Base-by-base conservation (phyloP, 2,797 vertebrate genomes). In the Yasuhikotakia modesta region DNA sequence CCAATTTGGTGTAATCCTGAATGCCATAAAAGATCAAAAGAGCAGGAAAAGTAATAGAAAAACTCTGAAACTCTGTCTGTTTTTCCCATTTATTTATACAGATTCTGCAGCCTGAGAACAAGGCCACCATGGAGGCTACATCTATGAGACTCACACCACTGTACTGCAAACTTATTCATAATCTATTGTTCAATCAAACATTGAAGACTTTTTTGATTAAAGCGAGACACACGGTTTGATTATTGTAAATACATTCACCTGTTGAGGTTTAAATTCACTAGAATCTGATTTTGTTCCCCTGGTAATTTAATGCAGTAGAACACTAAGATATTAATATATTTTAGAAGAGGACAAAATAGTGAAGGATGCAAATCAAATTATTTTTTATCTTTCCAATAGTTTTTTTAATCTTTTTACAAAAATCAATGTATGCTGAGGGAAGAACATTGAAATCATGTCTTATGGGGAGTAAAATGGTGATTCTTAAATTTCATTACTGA, bases 1-100 rank as follows among this genome's bases (percentile, higher is more conserved):
- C 53, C 65, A 76, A 14, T 76, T 69, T 76, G 10, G 17, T 60
- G 24, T 57, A 50, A 69, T 14, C n/a, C 65, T 48, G 39, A 60
- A 76, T 68, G 5, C 14, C 46, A 27, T 32, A 35, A 70, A 77
- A 69, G 39, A 35, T 57, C 7, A 22, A 60, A 19, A 77, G 45
- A 14, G 21, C 24, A 22, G 10, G 52, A 65, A 58, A 65, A 65
- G 5, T 5, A 14, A 45, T 0, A 3, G 24, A 17, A 61, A 14
- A 48, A 35, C 67, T 68, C 17, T 3, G 55, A 48, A n/a, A 55
- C 27, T 27, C 30, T 30, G 14, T 30, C 22, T 67, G 6, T 57
- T 39, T 76, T 48, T 53, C 10, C 16, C 30, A 1, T n/a, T 27
- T 73, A 64, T 39, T 48, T 12, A 73, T 11, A 48, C 5, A 48